Base-by-base conservation (phyloP, 1,140 invertebrate genomes). In the Hetaerina americana region DNA sequence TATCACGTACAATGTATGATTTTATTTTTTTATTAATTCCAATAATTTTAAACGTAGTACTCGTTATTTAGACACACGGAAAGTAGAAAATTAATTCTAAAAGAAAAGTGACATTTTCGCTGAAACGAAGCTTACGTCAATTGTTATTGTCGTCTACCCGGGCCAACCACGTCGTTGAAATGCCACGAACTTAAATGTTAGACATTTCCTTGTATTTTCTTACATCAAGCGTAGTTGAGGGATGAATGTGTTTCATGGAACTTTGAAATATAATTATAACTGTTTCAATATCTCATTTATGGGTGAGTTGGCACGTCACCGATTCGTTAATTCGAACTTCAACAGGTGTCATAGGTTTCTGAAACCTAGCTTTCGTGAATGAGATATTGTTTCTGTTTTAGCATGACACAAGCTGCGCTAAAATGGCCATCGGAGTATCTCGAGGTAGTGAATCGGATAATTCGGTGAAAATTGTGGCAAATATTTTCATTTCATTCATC, bases 401-500 rank as follows among this genome's bases (percentile, higher is more conserved):
- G 40, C 40, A 57, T 57, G 40, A 57, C 3, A 57, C 15, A 10
- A 57, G 10, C 15, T n/a, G 40, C 25, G 10, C 3, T 18, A 57
- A 18, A 5, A 70, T 70, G 69, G 29, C 69, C 5, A 22, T 40
- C 8, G 69, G 27, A 31, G 5, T 15, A 0, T 27, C 28, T 27
- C n/a, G 28, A 8, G 29, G 27, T 29, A n/a, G 15, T 40, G 70
- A 70, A 66, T 26, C 78, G 0, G 77, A 73, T 66, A 80, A 77
- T 72, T 77, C 78, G 15, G 67, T 81, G 0, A 82, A 82, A 74
- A 81, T 83, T 22, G 75, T 81, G 71, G 81, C 81, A n/a, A 82
- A 82, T 71, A 81, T 83, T 71, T 83, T 83, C 74, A 82, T 83
- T 69, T 81, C 82, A 0, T 83, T 83, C 70, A 82, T 83, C 71